Percentiles rank a stretch among this genome's conserved stretches.
Evolutionary conservation across 1,140 invertebrate genomes (phyloP).

Genomic region (Rhagoletis pomonella): DNA sequence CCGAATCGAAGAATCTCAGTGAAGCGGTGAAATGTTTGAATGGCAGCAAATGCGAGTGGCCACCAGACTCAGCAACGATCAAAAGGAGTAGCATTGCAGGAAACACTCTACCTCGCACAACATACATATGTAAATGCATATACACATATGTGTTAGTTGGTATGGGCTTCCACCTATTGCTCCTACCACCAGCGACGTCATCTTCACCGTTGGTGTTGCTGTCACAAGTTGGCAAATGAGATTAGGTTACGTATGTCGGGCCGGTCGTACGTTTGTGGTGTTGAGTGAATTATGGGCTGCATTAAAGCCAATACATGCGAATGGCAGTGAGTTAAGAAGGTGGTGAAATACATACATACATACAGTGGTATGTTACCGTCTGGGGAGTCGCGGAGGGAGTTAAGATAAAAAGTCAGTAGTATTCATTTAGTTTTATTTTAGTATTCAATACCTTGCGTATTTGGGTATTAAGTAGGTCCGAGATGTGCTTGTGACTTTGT

Average conservation of each 20-base stretch:
- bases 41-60: constrained; percentile 32
- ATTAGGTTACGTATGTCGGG: constrained; percentile 37
- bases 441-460: too few relatives aligned
- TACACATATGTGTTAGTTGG: too few relatives aligned
- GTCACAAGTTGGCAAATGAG: constrained; percentile 43
- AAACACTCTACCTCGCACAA: background rate
- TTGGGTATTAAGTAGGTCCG: too few relatives aligned
- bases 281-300: constrained; percentile 56
- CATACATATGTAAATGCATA: background rate
- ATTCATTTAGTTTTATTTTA: background rate
- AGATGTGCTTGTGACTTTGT: too few relatives aligned
- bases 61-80: background rate
- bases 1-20: background rate
- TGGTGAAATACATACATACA: background rate
- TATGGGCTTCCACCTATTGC: background rate
- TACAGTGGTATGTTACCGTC: background rate
- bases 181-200: background rate
- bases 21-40: constrained; percentile 38
- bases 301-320: constrained; percentile 54
- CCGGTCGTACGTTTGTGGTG: background rate
- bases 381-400: background rate
- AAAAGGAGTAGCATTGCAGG: background rate
- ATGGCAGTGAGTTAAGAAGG: background rate
- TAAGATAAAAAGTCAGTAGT: background rate
- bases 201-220: constrained; percentile 36